Evolutionary conservation across 2,113 vertebrate species (phyloP).

Genomic region (Passerina amoena): DNA sequence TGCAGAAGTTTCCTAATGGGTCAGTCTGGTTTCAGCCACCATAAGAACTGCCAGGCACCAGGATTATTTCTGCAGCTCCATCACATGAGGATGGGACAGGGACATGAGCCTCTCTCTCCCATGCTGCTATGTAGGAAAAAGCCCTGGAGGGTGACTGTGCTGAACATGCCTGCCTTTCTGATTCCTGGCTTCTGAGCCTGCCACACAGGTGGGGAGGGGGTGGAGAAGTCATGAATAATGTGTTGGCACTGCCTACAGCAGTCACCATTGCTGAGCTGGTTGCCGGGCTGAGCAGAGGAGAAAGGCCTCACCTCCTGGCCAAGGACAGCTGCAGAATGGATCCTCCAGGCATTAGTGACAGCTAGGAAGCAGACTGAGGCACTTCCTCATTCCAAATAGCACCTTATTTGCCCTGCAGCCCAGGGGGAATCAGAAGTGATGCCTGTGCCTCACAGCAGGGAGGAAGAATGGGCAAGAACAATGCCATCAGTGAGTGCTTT

Average conservation of each 20-base stretch:
- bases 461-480: not conserved
- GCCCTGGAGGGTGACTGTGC: not conserved
- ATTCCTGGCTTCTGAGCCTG: not conserved
- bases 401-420: not conserved
- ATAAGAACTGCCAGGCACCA: fast-evolving
- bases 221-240: not conserved
- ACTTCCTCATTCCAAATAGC: not conserved
- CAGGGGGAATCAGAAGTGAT: not conserved
- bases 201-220: not conserved
- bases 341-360: not conserved
- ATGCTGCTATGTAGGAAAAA: not conserved
- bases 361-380: not conserved
- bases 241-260: not conserved
- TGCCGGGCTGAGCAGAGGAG: not conserved
- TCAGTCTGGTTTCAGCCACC: not conserved
- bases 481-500: not conserved
- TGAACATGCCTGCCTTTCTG: not conserved
- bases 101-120: not conserved
- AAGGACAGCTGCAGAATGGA: not conserved
- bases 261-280: not conserved
- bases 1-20: no score
- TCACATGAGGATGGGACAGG: fast-evolving
- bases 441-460: not conserved
- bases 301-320: fast-evolving
- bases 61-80: not conserved